These are phyloP conservation scores for Pheosia gnoma DNA, from an alignment of 2,888 invertebrate species.

Conservation along the genomic window DNA sequence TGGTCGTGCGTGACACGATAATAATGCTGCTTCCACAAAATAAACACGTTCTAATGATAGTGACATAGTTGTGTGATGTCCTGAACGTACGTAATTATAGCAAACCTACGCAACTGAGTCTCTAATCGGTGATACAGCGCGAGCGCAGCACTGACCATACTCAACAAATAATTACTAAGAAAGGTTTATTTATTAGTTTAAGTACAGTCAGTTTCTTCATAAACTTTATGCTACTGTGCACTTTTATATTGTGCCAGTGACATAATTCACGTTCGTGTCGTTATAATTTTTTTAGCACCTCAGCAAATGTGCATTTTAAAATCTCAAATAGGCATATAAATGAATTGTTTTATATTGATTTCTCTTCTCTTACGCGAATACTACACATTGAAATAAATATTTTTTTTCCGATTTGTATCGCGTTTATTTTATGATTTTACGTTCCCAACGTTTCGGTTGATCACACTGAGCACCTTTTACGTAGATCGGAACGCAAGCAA, in stretches of 20 bases:
- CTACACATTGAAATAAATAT: too few relatives aligned
- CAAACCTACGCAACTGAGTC: not conserved
- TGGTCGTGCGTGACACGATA: slow-evolving; percentile 1
- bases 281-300: too few relatives aligned
- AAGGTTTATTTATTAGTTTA: slow-evolving; percentile 33
- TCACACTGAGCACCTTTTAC: too few relatives aligned
- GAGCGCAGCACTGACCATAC: slow-evolving; percentile 57
- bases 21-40: not conserved
- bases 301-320: too few relatives aligned
- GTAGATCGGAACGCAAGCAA: too few relatives aligned
- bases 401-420: too few relatives aligned
- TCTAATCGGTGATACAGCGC: slow-evolving; percentile 7
- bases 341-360: too few relatives aligned
- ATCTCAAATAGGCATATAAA: too few relatives aligned
- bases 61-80: not conserved
- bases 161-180: slow-evolving; percentile 43
- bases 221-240: slow-evolving; percentile 25
- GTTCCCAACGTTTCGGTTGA: too few relatives aligned
- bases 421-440: too few relatives aligned
- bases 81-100: slow-evolving; percentile 4
- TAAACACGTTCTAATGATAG: not conserved
- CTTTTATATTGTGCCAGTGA: slow-evolving; percentile 7
- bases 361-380: too few relatives aligned
- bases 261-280: too few relatives aligned
- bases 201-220: slow-evolving; percentile 29